Evolutionary conservation across 2,797 vertebrate genomes (phyloP).

Genomic region (Acanthopagrus latus): DNA sequence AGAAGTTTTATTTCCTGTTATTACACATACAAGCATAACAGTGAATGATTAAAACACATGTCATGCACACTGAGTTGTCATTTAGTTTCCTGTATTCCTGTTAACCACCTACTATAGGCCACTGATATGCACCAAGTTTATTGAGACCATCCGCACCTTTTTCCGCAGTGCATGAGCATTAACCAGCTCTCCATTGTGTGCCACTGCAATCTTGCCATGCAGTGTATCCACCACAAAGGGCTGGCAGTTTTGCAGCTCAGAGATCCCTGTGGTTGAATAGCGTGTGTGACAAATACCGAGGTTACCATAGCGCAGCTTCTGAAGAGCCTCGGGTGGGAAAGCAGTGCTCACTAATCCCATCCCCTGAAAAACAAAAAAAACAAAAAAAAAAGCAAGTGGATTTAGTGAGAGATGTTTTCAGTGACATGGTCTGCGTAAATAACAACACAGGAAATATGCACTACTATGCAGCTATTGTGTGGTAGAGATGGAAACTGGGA

Average conservation of each 20-base stretch:
- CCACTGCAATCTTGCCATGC: constrained; percentile 96
- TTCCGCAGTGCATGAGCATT: constrained; percentile 91
- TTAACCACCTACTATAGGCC: background rate
- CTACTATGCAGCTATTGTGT: background rate
- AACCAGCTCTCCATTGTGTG: constrained; percentile 96
- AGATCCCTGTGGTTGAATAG: constrained; percentile 96
- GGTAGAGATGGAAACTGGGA: background rate
- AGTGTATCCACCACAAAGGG: constrained; percentile 98
- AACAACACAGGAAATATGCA: background rate
- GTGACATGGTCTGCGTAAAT: constrained; percentile 1
- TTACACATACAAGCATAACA: background rate
- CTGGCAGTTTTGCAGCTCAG: constrained; percentile 98
- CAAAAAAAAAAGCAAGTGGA: background rate
- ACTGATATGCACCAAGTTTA: background rate
- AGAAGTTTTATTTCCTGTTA: background rate
- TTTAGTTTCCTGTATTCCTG: background rate
- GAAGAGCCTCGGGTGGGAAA: constrained; percentile 92
- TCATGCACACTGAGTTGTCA: background rate
- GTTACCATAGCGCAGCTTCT: constrained; percentile 93
- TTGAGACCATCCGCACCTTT: constrained; percentile 83
- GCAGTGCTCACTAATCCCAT: constrained; percentile 96
- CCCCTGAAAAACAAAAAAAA: constrained; percentile 82
- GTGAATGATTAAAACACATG: too few relatives aligned
- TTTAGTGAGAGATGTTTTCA: constrained; percentile 5
- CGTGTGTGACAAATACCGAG: constrained; percentile 97